These are phyloP conservation scores for Popillia japonica DNA, from an alignment of 1,140 invertebrate species.

Conservation along the genomic window DNA sequence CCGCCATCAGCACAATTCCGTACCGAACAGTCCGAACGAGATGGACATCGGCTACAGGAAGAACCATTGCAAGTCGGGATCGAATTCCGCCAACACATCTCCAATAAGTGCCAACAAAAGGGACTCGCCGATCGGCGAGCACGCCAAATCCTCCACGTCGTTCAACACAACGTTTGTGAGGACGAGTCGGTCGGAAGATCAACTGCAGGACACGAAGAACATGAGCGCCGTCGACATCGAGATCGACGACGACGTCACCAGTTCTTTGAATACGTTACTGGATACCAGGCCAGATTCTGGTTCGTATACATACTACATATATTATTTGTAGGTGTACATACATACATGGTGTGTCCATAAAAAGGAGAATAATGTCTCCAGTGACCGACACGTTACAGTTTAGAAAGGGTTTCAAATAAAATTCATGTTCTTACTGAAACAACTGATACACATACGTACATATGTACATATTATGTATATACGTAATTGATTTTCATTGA, in stretches of 20 bases:
- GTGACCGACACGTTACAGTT: too few relatives aligned
- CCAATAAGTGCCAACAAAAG: slow-evolving; percentile 64
- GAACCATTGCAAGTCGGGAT: slow-evolving; percentile 59
- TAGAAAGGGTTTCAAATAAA: too few relatives aligned
- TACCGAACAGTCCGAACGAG: slow-evolving; percentile 82
- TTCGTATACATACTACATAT: not conserved
- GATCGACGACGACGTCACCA: slow-evolving; percentile 91
- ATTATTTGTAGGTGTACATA: too few relatives aligned
- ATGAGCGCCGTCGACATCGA: slow-evolving; percentile 87
- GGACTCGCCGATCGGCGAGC: slow-evolving; percentile 56
- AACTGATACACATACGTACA: too few relatives aligned
- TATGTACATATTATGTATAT: too few relatives aligned
- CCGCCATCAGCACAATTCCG: slow-evolving; percentile 71
- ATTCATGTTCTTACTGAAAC: too few relatives aligned
- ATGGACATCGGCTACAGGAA: slow-evolving; percentile 63
- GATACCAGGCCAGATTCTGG: slow-evolving; percentile 76
- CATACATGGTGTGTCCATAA: too few relatives aligned
- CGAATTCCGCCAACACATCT: slow-evolving; percentile 66
- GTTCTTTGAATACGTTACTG: slow-evolving; percentile 87
- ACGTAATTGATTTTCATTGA: too few relatives aligned
- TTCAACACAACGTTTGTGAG: slow-evolving; percentile 67
- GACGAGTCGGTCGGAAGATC: slow-evolving; percentile 86
- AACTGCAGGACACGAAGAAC: slow-evolving; percentile 78
- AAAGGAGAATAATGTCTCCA: too few relatives aligned
- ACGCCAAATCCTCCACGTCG: slow-evolving; percentile 57